Percentiles rank a stretch among this genome's conserved stretches.
Evolutionary conservation across 2,113 vertebrate genomes (phyloP).

Genomic region (Bambusicola thoracicus): DNA sequence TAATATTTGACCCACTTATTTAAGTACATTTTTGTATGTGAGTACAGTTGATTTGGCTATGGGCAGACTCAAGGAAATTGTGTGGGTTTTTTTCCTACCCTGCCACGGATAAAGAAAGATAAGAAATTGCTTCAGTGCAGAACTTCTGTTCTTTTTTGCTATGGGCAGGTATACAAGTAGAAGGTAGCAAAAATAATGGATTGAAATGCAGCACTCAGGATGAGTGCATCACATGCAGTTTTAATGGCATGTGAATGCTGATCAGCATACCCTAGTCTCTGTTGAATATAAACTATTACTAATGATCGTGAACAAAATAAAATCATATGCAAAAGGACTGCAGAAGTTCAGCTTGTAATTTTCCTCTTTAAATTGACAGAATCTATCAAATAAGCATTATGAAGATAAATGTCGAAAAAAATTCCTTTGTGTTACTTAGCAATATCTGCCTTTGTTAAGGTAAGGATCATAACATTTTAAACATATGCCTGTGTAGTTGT

Average conservation of each 20-base stretch:
- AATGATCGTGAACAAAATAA: background rate
- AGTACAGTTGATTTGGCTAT: background rate
- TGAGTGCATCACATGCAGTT: background rate
- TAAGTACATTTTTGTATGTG: background rate
- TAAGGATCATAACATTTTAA: background rate
- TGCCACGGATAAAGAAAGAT: background rate
- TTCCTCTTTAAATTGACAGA: background rate
- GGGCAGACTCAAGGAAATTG: background rate
- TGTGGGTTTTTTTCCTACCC: background rate
- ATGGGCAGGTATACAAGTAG: background rate
- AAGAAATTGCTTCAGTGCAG: background rate
- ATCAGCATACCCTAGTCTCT: background rate
- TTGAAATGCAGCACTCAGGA: background rate
- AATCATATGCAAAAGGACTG: background rate
- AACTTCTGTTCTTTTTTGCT: background rate
- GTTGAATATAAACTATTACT: background rate
- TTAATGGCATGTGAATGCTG: background rate
- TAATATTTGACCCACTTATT: background rate
- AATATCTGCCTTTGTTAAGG: background rate
- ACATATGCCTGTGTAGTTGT: background rate
- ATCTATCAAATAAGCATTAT: background rate
- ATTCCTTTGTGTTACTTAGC: background rate
- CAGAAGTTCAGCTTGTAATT: background rate
- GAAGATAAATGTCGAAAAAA: background rate
- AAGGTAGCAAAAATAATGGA: background rate